Percentiles rank a stretch among this genome's conserved stretches.
Conservation (phyloP, 2,797 vertebrate genomes). For the Lepilemur septentrionalis region DNA sequence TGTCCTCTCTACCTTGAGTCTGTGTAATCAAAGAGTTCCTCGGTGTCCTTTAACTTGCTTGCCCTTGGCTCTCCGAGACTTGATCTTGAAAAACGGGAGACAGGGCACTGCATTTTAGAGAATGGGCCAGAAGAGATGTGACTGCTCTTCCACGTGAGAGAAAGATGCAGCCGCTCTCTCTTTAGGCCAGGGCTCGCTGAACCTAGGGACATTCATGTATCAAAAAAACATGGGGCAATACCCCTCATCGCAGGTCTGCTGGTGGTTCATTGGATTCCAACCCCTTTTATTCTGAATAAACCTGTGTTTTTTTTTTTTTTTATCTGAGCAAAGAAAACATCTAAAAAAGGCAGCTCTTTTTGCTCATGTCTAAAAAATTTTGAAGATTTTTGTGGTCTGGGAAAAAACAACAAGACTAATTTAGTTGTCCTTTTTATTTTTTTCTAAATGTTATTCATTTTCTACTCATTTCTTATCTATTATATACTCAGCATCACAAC, state of each 20-base stretch:
- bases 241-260: not conserved
- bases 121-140: not conserved
- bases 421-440: not conserved
- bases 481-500: not conserved
- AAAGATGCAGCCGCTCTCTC: constrained; percentile 21
- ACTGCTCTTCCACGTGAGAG: not conserved
- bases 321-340: not conserved
- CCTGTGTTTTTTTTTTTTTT: not conserved
- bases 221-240: not conserved
- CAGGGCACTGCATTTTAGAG: constrained; percentile 8
- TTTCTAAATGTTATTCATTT: constrained; percentile 19
- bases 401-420: not conserved
- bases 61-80: constrained; percentile 65
- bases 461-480: not conserved
- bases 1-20: constrained; percentile 64
- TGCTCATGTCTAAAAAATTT: not conserved
- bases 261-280: not conserved
- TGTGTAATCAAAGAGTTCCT: constrained; percentile 78
- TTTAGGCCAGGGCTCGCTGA: not conserved
- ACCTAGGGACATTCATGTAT: not conserved
- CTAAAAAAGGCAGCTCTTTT: not conserved
- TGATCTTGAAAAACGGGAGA: not conserved
- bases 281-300: not conserved
- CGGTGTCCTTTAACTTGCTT: constrained; percentile 64
- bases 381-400: not conserved